Percentiles rank a stretch among this genome's conserved stretches.
Evolutionary conservation across 2,113 vertebrate genomes (phyloP).

Genomic region (Oryctolagus cuniculus): DNA sequence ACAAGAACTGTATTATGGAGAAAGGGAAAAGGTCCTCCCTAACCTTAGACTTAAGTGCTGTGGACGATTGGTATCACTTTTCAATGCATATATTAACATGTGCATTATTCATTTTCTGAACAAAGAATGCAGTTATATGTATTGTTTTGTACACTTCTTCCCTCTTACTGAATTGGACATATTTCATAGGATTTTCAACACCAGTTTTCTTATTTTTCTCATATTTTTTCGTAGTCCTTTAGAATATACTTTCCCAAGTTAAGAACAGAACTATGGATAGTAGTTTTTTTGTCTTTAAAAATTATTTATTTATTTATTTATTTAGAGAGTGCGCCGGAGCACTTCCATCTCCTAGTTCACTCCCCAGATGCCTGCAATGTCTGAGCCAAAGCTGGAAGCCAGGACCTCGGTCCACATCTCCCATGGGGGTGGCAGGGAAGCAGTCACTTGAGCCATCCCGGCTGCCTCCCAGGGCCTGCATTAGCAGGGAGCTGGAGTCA

Average conservation of each 20-base stretch:
- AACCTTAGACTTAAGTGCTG: constrained; percentile 46
- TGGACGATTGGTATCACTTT: background rate
- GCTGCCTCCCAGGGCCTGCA: no score
- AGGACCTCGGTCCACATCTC: no score
- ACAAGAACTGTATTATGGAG: constrained; percentile 33
- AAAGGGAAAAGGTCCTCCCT: background rate
- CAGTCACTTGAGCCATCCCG: no score
- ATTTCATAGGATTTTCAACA: constrained; percentile 36
- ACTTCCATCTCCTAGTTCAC: no score
- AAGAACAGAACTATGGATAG: background rate
- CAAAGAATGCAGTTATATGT: constrained; percentile 7
- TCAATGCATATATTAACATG: background rate
- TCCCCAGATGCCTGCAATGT: no score
- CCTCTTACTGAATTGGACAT: background rate
- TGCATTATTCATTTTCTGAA: constrained; percentile 45
- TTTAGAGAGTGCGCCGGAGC: no score
- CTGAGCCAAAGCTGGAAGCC: no score
- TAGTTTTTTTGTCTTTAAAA: background rate
- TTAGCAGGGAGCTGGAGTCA: no score
- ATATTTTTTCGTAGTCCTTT: constrained; percentile 42
- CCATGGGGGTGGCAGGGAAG: no score
- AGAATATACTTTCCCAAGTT: constrained; percentile 13
- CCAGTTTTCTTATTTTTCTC: constrained; percentile 35
- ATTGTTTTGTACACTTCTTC: background rate
- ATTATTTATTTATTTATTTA: no score